Evolutionary conservation across 64 coral and sea anemone species (phyloP), one percentile per base, ranked within the genome.

Genomic region (Orbicella faveolata): DNA sequence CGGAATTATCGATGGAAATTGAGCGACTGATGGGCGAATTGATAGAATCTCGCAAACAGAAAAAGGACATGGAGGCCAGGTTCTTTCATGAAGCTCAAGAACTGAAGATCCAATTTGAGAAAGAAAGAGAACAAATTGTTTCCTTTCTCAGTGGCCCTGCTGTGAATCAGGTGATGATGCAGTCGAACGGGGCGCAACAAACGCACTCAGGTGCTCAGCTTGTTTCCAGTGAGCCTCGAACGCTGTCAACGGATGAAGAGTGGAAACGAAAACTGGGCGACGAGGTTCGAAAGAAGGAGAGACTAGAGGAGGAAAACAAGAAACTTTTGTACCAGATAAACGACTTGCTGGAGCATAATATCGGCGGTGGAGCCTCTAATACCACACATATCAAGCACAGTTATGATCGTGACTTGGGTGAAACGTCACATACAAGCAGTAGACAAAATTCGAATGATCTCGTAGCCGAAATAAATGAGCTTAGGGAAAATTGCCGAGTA

Each of bases 281-380:
- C 34, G 95, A 96, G 61, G 87, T 82, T 36, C 73, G 64, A 35
- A 96, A 90, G 55, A 83, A 84, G 30, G 83, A 96, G 63, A 80
- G 73, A 13, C 79, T 90, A 3, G 96, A 98, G 26, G 68, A 93
- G 88, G 96, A 98, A 77, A 98, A 95, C 69, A 98, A 93, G 76
- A 94, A 93, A 63, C 83, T 95, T 11, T 66, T 98, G 33, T 94
- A 98, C 55, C 84, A 89, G 61, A 65, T 98, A 35, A 98, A 98
- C 66, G 84, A 88, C n/a, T 39, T 85, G 41, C 64, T 85, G 1
- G 82, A 85, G 82, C 9, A 85, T 4, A 85, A 85, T 72, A 34
- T 21, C 2, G 9, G 7, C 12, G 5, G 12, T 51, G 39, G 82
- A 72, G 20, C 5, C 0, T 36, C 66, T 34, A 2, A 9, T 19